Evolutionary conservation across 2,113 vertebrate species (phyloP).

Genomic region (Lasiurus cinereus): DNA sequence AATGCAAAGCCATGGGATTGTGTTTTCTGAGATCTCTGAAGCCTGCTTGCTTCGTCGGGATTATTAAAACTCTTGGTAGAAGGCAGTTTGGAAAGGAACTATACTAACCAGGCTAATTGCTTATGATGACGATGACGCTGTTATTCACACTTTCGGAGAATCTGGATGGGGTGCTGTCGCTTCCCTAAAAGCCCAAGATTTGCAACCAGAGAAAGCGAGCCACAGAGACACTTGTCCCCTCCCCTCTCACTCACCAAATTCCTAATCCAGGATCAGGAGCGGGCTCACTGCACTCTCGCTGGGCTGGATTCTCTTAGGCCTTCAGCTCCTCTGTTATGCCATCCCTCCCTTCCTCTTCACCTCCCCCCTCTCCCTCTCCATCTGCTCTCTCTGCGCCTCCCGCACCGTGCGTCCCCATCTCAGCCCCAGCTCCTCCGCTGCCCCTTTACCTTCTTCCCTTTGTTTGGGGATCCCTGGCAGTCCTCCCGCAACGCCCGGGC

Average conservation of each 20-base stretch:
- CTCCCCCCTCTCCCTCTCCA: neutral
- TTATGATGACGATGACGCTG: neutral
- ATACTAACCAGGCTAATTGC: neutral
- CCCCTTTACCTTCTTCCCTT: neutral
- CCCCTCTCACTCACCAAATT: neutral
- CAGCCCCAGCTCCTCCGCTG: neutral
- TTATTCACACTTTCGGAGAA: neutral
- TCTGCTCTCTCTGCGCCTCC: neutral
- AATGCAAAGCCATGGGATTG: neutral
- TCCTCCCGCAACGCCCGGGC: neutral
- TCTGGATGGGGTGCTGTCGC: neutral
- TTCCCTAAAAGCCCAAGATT: neutral
- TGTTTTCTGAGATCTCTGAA: neutral
- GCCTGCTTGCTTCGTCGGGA: neutral
- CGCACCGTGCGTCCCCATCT: neutral
- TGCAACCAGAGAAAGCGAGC: constrained; percentile 6
- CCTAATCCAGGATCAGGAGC: neutral
- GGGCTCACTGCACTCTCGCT: neutral
- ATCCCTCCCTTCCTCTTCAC: neutral
- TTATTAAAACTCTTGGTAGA: neutral
- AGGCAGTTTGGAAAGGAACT: constrained; percentile 17
- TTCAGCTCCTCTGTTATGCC: neutral
- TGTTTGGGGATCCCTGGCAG: neutral
- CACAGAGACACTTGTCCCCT: neutral
- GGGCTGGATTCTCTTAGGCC: neutral